phyloP scores from a whole-genome alignment of 64 coral and sea anemone genomes.

The Porites australiensis region DNA sequence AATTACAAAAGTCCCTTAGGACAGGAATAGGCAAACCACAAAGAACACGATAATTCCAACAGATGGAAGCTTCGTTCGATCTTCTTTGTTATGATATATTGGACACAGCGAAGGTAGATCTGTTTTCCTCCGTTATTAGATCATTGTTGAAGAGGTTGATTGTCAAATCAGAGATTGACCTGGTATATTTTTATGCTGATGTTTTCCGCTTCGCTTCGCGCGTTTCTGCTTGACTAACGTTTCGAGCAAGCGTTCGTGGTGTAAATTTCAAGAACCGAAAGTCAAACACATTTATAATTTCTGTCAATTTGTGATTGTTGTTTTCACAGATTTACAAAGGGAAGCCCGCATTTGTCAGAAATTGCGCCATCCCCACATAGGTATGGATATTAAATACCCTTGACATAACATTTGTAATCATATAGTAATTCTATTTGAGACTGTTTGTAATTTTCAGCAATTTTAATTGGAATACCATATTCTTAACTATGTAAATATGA shows the following conservation, averaged over 20 bases:
- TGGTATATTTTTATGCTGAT: neutral
- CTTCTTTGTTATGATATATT: neutral
- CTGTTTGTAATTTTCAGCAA: neutral
- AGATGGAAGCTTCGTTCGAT: neutral
- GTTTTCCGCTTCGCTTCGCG: neutral
- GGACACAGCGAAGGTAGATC: neutral
- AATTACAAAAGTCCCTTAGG: conserved; percentile 15
- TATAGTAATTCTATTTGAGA: neutral
- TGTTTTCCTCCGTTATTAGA: conserved; percentile 5
- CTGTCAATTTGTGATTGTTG: conserved; percentile 30
- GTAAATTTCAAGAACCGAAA: neutral
- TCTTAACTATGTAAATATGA: too few species aligned
- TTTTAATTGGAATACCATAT: too few species aligned
- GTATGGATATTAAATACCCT: conserved; percentile 41
- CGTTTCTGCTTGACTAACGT: neutral
- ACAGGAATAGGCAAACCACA: neutral
- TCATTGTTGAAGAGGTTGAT: neutral
- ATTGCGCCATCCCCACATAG: conserved; percentile 94
- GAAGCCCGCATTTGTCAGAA: conserved; percentile 94
- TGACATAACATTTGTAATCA: conserved; percentile 14
- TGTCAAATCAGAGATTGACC: neutral
- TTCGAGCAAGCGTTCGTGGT: neutral
- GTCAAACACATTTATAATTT: neutral
- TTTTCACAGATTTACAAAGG: conserved; percentile 84
- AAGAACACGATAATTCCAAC: neutral